Evolutionary conservation across 2,797 vertebrate species (phyloP), one percentile per base, ranked within the genome.

Genomic region (Thaleichthys pacificus): DNA sequence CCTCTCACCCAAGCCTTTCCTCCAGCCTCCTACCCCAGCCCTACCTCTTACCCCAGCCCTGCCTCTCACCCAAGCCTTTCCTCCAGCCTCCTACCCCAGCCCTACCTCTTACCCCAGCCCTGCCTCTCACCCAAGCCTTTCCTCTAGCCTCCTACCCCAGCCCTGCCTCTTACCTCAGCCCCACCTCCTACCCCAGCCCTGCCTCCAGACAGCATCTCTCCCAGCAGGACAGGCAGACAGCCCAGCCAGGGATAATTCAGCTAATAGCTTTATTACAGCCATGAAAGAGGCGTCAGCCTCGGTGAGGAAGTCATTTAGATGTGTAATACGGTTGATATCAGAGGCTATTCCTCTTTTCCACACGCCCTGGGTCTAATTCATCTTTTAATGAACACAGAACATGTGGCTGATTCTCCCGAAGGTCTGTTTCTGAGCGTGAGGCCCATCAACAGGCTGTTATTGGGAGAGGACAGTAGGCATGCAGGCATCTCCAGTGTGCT

Each of bases 401-500:
- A 56, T n/a, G 3, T 1, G 19, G 17, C 4, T n/a, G 15, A 1
- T n/a, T 19, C 51, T n/a, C 51, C 51, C 3, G 3, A 56, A 17
- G 19, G 17, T 56, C 51, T 56, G 19, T 56, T 56, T 56, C 19
- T 56, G 51, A 56, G 15, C 4, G 5, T 5, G 51, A 56, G 51
- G 51, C 1, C 15, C 14, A 56, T n/a, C 15, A 56, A n/a, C 19
- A 1, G 19, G 4, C 6, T 56, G 51, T n/a, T 56, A 56, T 56
- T 68, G 8, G 38, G 61, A 60, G 67, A 73, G 21, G 32, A 54
- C 22, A 67, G 65, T 35, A 6, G 28, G 32, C 51, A 66, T 49
- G 21, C 38, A 12, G 22, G 22, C 15, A 49, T 21, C 21, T 0
- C 1, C 9, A 62, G n/a, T 7, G 61, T 71, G 21, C 64, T 65